Percentiles rank a stretch among this genome's conserved stretches.
Conservation (phyloP, 2,888 invertebrate species). For the Lordiphosa andalusiaca region DNA sequence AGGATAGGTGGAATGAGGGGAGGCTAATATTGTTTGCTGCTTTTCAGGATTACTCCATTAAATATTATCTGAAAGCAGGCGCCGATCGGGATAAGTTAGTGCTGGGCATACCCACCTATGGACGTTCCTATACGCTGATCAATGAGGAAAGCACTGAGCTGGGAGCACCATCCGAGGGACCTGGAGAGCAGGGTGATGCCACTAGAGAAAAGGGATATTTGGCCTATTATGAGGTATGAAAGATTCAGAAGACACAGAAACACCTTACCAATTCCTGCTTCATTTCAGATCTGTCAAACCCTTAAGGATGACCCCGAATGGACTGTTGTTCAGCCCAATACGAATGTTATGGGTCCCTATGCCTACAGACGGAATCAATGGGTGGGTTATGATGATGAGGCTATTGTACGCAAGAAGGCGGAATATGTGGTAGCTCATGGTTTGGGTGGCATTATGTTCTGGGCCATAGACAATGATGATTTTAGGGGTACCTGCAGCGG, state of each 20-base stretch:
- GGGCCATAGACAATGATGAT: constrained; percentile 95
- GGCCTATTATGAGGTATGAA: constrained; percentile 92
- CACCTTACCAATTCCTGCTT: background rate
- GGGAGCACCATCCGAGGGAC: constrained; percentile 94
- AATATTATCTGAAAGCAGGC: constrained; percentile 89
- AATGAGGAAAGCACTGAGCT: constrained; percentile 91
- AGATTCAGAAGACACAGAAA: no score
- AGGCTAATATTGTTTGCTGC: background rate
- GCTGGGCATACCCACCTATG: constrained; percentile 93
- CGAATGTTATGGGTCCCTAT: constrained; percentile 93
- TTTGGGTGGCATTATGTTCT: constrained; percentile 86
- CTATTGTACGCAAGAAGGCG: constrained; percentile 90
- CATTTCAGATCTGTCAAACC: constrained; percentile 90
- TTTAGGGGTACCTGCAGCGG: constrained; percentile 94
- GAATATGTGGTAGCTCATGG: constrained; percentile 91
- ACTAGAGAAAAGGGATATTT: constrained; percentile 95
- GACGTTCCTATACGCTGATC: constrained; percentile 92
- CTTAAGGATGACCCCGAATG: constrained; percentile 87
- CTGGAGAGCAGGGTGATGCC: constrained; percentile 94
- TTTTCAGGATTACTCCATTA: constrained; percentile 89
- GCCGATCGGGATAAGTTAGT: constrained; percentile 90
- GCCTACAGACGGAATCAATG: constrained; percentile 93
- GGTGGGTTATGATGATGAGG: constrained; percentile 95
- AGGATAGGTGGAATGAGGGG: background rate
- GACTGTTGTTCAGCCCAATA: constrained; percentile 90